Conservation (phyloP, 2,888 invertebrate species). For the Eristalis arbustorum region DNA sequence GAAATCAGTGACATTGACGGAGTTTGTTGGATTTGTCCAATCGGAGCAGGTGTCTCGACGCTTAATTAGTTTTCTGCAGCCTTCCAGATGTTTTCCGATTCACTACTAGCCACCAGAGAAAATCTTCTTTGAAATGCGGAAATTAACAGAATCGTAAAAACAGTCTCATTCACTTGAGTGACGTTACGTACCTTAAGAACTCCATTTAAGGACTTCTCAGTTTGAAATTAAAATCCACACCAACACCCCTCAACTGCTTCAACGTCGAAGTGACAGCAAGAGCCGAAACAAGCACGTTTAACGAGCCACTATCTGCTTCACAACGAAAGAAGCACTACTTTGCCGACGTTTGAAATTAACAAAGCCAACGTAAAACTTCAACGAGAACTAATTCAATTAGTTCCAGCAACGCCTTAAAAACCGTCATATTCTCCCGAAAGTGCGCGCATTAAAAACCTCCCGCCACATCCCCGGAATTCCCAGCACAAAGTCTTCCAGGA, state of each 20-base stretch:
- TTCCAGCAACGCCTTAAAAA: neutral
- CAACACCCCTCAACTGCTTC: neutral
- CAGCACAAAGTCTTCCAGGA: neutral
- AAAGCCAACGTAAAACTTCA: neutral
- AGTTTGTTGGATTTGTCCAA: no score
- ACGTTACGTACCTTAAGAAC: no score
- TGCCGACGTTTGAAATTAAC: neutral
- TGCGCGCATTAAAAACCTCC: neutral
- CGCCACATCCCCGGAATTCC: neutral
- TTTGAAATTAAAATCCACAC: no score
- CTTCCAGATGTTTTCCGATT: no score
- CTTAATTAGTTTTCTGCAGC: no score
- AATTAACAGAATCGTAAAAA: no score
- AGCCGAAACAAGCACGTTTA: neutral
- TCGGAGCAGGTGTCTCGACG: no score
- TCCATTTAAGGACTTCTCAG: no score
- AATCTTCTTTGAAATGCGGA: no score
- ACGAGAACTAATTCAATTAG: neutral
- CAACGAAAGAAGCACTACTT: neutral
- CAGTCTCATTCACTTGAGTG: no score
- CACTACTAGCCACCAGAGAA: no score
- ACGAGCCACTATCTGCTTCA: neutral
- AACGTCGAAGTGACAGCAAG: neutral
- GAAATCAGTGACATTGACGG: no score
- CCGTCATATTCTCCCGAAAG: neutral